Evolutionary conservation across 2,888 invertebrate species (phyloP).

Genomic region (Pheosia gnoma): DNA sequence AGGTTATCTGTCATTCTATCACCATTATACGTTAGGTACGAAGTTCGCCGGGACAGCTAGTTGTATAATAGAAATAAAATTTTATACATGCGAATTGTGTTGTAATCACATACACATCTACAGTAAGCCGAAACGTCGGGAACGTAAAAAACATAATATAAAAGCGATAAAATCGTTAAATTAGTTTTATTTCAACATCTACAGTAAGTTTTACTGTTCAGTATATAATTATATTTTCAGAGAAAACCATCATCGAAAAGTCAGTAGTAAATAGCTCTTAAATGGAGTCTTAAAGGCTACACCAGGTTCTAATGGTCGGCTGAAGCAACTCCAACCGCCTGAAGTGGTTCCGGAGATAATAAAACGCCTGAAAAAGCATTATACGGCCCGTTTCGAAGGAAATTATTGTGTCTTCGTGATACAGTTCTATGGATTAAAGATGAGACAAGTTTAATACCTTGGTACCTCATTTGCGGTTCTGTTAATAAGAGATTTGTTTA

Average conservation of each 20-base stretch:
- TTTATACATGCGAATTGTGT: too few relatives aligned
- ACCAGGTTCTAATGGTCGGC: not conserved
- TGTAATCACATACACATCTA: too few relatives aligned
- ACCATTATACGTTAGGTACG: too few relatives aligned
- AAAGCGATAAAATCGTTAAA: too few relatives aligned
- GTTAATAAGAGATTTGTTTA: too few relatives aligned
- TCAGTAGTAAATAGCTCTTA: not conserved
- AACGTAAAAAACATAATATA: too few relatives aligned
- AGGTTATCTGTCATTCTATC: too few relatives aligned
- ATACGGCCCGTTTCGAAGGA: not conserved
- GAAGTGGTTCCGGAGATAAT: conserved; percentile 3
- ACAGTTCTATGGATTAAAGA: not conserved
- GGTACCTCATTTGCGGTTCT: not conserved
- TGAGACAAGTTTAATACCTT: not conserved
- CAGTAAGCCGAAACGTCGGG: too few relatives aligned
- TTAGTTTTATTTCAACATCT: too few relatives aligned
- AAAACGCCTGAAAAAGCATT: conserved; percentile 1
- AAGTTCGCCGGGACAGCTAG: too few relatives aligned
- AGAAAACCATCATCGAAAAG: not conserved
- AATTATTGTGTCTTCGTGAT: not conserved
- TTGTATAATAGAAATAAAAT: too few relatives aligned
- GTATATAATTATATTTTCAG: not conserved
- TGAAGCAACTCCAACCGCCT: not conserved
- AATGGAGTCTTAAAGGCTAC: not conserved
- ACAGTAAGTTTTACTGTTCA: not conserved